Base-by-base conservation (phyloP, 2,888 invertebrate species). In the Omphaloscelis lunosa region DNA sequence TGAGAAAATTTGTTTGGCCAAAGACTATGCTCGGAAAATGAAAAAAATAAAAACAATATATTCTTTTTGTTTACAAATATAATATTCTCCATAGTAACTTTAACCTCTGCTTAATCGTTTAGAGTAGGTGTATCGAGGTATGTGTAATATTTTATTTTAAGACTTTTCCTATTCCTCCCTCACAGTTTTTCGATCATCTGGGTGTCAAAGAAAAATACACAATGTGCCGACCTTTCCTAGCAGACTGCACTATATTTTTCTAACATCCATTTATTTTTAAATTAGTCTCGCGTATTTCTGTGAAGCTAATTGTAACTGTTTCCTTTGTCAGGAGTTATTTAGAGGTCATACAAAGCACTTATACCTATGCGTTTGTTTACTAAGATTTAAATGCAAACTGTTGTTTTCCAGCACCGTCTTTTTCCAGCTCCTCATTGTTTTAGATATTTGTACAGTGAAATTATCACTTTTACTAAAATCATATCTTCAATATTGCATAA, bases 171-270 rank as follows among this genome's bases (percentile, higher is more conserved):
- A 51, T 80, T 51, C 27, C 41, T 34, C 9, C 34, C 27, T 34
- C 56, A 58, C 27, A 45, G 51, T 27, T 58, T n/a, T 71, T 58
- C 11, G 34, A 48, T 39, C 65, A 61, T 23, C 48, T 58, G 34
- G 23, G 15, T 62, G 27, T 56, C 67, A 82, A 80, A 77, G 82
- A 62, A 82, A 82, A 80, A 71, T 67, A 82, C 45, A 82, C 82
- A 71, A 41, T 53, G 48, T 70, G 15, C 20, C 34, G 39, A 45
- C 56, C 48, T 58, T 58, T 58, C 63, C 66, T 59, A 77, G 34
- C 67, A 41, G 41, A 71, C 66, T 17, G 53, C 27, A 66, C 34
- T 62, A 17, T 71, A 67, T 80, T 80, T 62, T 67, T 70, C 12
- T 67, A 29, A 15, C 41, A 71, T 4, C 62, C 59, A 1, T 75